Evolutionary conservation across 2,113 vertebrate genomes (phyloP).

Genomic region (Crypturellus undulatus): DNA sequence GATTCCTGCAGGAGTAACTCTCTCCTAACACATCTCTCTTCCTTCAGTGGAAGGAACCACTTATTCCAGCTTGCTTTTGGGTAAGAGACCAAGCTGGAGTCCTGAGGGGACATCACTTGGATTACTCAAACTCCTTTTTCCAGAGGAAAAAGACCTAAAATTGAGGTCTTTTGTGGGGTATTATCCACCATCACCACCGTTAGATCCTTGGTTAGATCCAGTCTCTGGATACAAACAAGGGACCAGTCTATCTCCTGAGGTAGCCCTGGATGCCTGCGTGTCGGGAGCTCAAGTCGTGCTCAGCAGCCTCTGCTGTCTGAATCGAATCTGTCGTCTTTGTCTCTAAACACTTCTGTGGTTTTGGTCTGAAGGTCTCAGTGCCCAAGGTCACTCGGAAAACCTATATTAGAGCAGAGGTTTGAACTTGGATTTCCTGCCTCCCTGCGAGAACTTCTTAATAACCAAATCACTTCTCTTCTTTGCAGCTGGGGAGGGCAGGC

Average conservation of each 20-base stretch:
- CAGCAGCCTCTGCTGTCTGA: not conserved
- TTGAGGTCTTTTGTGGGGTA: accelerated
- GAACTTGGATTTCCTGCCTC: not conserved
- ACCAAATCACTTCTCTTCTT: not conserved
- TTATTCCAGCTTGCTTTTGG: accelerated
- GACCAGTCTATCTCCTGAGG: not conserved
- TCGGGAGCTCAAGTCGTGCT: not conserved
- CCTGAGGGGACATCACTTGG: not conserved
- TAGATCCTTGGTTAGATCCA: not conserved
- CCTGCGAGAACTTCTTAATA: not conserved
- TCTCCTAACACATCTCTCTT: not conserved
- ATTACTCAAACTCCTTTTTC: not conserved
- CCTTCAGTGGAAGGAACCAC: not conserved
- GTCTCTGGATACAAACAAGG: not conserved
- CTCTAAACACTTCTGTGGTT: not conserved
- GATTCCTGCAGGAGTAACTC: not conserved
- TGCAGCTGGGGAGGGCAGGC: not conserved
- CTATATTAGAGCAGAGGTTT: not conserved
- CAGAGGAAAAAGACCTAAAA: not conserved
- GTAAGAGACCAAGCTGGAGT: not conserved
- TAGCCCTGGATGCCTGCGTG: accelerated
- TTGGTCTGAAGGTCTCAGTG: not conserved
- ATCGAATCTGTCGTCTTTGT: not conserved
- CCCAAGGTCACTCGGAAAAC: not conserved
- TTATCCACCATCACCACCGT: not conserved